These are phyloP conservation scores for Drosophila aff. DNA, from an alignment of 1,140 invertebrate species.

Conservation along the genomic window DNA sequence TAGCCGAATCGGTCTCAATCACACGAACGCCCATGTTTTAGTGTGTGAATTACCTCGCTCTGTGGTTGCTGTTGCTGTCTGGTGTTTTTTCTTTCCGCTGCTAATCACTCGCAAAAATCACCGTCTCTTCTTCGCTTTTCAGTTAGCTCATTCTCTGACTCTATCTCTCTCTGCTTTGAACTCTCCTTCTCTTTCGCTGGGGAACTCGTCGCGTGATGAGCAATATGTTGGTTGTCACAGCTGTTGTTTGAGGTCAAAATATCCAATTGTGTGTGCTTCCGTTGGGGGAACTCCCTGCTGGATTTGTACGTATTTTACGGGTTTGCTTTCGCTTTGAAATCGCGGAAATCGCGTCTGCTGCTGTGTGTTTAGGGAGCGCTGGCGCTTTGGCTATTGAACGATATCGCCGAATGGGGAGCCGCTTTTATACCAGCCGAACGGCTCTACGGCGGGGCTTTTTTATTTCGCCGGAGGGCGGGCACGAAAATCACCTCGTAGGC, in stretches of 20 bases:
- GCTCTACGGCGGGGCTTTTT: constrained; percentile 64
- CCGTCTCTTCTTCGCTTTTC: constrained; percentile 38
- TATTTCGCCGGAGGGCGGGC: constrained; percentile 24
- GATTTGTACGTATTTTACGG: constrained; percentile 20
- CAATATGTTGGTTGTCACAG: constrained; percentile 13
- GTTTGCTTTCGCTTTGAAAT: constrained; percentile 11
- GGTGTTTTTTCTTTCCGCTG: constrained; percentile 50
- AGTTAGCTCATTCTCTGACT: constrained; percentile 29
- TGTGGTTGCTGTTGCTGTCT: constrained; percentile 1
- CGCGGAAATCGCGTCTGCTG: constrained; percentile 10
- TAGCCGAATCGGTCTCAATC: constrained; percentile 69
- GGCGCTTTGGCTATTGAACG: constrained; percentile 57
- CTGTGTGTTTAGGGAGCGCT: constrained; percentile 34
- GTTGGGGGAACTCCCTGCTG: constrained; percentile 46
- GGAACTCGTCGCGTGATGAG: constrained; percentile 35
- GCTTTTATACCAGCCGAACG: constrained; percentile 63
- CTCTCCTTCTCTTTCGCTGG: constrained; percentile 10
- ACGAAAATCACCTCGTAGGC: constrained; percentile 30
- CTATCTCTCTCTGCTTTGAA: constrained; percentile 21
- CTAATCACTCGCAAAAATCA: constrained; percentile 64
- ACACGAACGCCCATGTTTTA: constrained; percentile 67
- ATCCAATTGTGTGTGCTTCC: constrained; percentile 58
- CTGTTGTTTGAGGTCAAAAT: constrained; percentile 35
- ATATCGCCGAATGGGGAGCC: constrained; percentile 22
- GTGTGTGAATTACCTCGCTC: constrained; percentile 55